Conservation (phyloP, 1,140 invertebrate species). For the Drosophila kurseongensis region DNA sequence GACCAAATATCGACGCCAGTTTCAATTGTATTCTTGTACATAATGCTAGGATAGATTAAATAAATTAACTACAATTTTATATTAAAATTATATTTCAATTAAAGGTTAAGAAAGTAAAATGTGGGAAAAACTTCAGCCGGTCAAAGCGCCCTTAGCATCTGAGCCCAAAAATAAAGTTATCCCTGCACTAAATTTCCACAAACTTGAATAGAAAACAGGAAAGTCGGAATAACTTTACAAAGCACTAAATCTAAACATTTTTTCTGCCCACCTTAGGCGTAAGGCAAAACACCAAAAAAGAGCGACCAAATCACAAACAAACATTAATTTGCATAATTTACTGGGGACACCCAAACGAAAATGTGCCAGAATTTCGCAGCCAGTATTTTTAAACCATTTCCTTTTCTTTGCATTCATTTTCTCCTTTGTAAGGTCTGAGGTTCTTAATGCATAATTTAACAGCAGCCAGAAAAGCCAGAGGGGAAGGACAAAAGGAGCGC, state of each 20-base stretch:
- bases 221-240: constrained; percentile 9
- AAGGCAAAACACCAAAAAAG: constrained; percentile 17
- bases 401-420: constrained; percentile 49
- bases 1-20: no score
- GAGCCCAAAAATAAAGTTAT: not conserved
- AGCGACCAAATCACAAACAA: constrained; percentile 67
- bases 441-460: constrained; percentile 82
- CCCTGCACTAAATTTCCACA: not conserved
- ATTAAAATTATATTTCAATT: no score
- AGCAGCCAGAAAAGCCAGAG: constrained; percentile 51
- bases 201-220: not conserved
- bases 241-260: constrained; percentile 25
- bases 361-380: constrained; percentile 54
- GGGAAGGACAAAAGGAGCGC: not conserved
- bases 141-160: not conserved
- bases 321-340: constrained; percentile 81
- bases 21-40: no score
- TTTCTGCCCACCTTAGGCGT: constrained; percentile 17
- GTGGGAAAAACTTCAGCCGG: not conserved
- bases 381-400: constrained; percentile 63
- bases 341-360: constrained; percentile 50
- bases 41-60: no score
- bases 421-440: constrained; percentile 39
- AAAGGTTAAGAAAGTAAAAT: not conserved
- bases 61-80: no score